These are phyloP conservation scores for Dorcus hopei DNA, from an alignment of 2,888 invertebrate species.

Conservation along the genomic window DNA sequence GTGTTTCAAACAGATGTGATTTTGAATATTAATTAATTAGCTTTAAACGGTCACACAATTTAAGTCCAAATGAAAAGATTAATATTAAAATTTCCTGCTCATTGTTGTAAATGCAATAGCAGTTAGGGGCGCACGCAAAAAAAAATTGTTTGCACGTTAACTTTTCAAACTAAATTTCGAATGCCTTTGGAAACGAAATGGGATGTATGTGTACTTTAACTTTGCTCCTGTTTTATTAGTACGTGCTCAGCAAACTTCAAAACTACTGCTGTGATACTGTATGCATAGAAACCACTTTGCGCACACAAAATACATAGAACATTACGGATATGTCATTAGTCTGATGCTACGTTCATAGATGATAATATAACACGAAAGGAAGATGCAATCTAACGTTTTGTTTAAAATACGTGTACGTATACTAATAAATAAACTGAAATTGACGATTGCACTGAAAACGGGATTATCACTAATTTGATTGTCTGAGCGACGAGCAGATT, in stretches of 20 bases:
- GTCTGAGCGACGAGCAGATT: too few relatives aligned
- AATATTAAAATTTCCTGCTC: too few relatives aligned
- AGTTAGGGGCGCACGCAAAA: background rate
- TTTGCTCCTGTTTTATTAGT: constrained; percentile 2
- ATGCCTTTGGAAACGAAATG: background rate
- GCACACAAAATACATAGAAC: constrained; percentile 1
- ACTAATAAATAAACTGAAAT: too few relatives aligned
- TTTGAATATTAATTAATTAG: constrained; percentile 18
- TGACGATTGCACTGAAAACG: too few relatives aligned
- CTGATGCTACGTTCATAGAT: background rate
- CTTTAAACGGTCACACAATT: too few relatives aligned
- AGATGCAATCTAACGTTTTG: too few relatives aligned
- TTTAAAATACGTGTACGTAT: too few relatives aligned
- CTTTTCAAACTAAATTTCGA: constrained; percentile 1
- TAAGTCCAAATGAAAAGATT: too few relatives aligned
- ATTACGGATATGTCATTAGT: background rate
- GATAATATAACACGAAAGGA: too few relatives aligned
- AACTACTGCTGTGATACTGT: constrained; percentile 1
- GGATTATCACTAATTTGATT: too few relatives aligned
- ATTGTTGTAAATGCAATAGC: too few relatives aligned
- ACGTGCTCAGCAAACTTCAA: constrained; percentile 1
- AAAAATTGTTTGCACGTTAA: background rate
- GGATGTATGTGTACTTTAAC: constrained; percentile 1
- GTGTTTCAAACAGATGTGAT: constrained; percentile 30
- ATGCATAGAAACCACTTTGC: constrained; percentile 2